Base-by-base conservation (phyloP, 1,140 invertebrate species). In the Pseudomyrmex cubaensis region DNA sequence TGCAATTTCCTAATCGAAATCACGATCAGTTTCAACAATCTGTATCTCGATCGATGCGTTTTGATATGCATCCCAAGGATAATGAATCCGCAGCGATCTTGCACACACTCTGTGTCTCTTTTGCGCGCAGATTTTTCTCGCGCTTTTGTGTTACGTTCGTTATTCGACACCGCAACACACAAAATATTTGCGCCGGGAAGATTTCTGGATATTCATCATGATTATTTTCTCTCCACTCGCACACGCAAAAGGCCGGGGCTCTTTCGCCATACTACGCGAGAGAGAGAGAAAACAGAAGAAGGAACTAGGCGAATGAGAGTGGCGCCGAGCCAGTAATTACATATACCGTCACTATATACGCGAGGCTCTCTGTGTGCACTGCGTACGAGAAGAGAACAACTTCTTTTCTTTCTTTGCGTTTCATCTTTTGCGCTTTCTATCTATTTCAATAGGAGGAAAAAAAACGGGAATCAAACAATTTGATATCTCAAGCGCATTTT, bases 131-230 rank as follows among this genome's bases (percentile, higher is more conserved):
- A 44, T 50, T 56, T 85, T 76, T 22, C 57, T 48, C 56, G 62
- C 59, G 20, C 46, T 44, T n/a, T 44, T 56, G 50, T 82, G 10
- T 9, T 15, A 50, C 73, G 74, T 57, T 62, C 50, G 74, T 52
- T 56, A 20, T 62, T 72, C 52, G 57, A 78, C 76, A 63, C 74
- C 78, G 22, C 59, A 48, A 59, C 54, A 64, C 63, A 64, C 50
- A 48, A 73, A 75, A 88, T 59, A 56, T 82, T 52, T 35, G 50
- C 57, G 52, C 56, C 54, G 74, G 44, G 20, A 56, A 83, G 83
- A 80, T 78, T 88, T 56, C 54, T 83, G 87, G 85, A 86, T 86
- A 86, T 73, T 85, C 63, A 72, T 88, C 52, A 57, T 74, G 74
- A 89, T 89, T 89, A 88, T 82, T 82, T 82, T 75, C 70, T 82